phyloP scores from a whole-genome alignment of 1,140 invertebrate species.

The Scaptomyza pallida region DNA sequence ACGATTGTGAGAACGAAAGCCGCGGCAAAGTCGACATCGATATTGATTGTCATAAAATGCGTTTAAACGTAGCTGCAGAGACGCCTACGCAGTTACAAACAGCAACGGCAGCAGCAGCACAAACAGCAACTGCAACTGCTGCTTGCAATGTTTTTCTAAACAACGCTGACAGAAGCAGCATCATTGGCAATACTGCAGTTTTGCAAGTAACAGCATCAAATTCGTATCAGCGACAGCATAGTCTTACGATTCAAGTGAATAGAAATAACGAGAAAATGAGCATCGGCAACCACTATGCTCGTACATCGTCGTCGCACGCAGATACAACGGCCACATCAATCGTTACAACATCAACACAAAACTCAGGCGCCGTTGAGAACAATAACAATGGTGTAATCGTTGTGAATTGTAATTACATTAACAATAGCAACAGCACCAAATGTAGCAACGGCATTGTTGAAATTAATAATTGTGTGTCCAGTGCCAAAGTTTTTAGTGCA shows the following conservation, averaged over 20 bases:
- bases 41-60: constrained; percentile 55
- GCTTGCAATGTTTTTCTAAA: constrained; percentile 69
- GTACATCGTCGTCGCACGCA: constrained; percentile 50
- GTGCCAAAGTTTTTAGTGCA: constrained; percentile 71
- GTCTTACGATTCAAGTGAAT: constrained; percentile 82
- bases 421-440: constrained; percentile 22
- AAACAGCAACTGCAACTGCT: constrained; percentile 16
- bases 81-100: constrained; percentile 20
- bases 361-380: constrained; percentile 32
- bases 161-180: constrained; percentile 37
- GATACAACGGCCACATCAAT: constrained; percentile 60
- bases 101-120: constrained; percentile 22
- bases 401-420: constrained; percentile 55
- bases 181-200: constrained; percentile 51
- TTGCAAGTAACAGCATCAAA: constrained; percentile 50
- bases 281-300: constrained; percentile 39
- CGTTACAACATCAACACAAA: constrained; percentile 42
- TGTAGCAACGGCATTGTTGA: constrained; percentile 49
- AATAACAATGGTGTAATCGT: constrained; percentile 43
- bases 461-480: constrained; percentile 65
- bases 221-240: constrained; percentile 74
- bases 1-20: constrained; percentile 7
- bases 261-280: constrained; percentile 49
- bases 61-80: constrained; percentile 70
- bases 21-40: constrained; percentile 24